Evolutionary conservation across 2,888 invertebrate species (phyloP).

Genomic region (Lithodes maja): DNA sequence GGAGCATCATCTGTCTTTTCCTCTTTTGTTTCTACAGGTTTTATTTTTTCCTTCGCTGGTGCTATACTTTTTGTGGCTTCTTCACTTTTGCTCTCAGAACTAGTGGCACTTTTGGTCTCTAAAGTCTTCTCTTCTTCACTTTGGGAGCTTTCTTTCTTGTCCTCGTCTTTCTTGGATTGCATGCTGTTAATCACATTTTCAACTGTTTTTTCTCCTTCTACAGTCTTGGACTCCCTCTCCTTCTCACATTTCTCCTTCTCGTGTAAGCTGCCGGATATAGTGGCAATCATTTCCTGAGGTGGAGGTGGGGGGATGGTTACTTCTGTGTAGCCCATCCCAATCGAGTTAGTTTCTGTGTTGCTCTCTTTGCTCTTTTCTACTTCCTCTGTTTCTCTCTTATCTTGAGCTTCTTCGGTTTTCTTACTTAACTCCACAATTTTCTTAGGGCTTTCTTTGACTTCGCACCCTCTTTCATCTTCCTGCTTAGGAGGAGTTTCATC

Average conservation of each 20-base stretch:
- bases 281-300: conserved; percentile 69
- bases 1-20: conserved; percentile 7
- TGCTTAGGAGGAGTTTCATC: conserved; percentile 72
- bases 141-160: conserved; percentile 44
- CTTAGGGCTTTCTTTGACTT: conserved; percentile 17
- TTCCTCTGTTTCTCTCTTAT: conserved; percentile 12
- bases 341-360: background rate
- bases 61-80: conserved; percentile 33
- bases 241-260: conserved; percentile 65
- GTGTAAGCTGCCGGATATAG: conserved; percentile 71
- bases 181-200: conserved; percentile 27
- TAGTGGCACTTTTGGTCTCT: conserved; percentile 22
- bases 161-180: conserved; percentile 5
- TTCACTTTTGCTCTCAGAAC: conserved; percentile 21
- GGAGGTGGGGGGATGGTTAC: conserved; percentile 46
- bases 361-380: conserved; percentile 14
- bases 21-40: conserved; percentile 19
- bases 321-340: conserved; percentile 17
- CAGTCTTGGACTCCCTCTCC: conserved; percentile 56
- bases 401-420: conserved; percentile 5
- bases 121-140: conserved; percentile 10
- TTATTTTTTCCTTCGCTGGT: conserved; percentile 7
- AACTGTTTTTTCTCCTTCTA: conserved; percentile 28
- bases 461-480: conserved; percentile 71
- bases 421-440: background rate